These are phyloP conservation scores for Achlya flavicornis DNA, from an alignment of 2,888 invertebrate genomes.

Conservation along the genomic window DNA sequence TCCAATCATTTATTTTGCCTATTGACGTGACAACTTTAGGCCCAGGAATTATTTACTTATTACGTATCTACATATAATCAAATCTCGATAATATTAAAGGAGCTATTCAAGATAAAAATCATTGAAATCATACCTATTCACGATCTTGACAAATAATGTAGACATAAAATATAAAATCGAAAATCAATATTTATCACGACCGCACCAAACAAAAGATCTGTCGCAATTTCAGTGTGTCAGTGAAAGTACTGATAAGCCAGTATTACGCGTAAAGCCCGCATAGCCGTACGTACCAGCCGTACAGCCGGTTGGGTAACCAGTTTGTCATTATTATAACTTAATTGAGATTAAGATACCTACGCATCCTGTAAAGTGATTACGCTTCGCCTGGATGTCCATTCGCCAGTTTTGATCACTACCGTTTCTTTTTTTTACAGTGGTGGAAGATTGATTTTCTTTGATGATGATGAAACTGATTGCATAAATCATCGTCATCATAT, in stretches of 20 bases:
- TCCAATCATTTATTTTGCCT: no score
- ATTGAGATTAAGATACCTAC: neutral
- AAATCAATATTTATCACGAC: constrained; percentile 7
- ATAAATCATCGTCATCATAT: no score
- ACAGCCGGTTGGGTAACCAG: constrained; percentile 1
- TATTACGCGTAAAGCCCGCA: neutral
- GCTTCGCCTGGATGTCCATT: no score
- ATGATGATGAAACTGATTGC: no score
- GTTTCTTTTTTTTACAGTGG: no score
- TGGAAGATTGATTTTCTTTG: no score
- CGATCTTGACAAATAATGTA: neutral
- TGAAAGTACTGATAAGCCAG: constrained; percentile 49
- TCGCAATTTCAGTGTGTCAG: constrained; percentile 41
- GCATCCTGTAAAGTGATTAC: neutral
- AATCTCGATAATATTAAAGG: no score
- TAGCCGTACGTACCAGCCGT: neutral
- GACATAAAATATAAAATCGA: neutral
- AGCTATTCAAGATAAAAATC: no score
- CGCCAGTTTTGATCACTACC: no score
- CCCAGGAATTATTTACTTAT: no score
- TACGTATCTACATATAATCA: no score
- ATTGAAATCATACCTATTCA: neutral
- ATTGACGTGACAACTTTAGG: no score
- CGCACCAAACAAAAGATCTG: constrained; percentile 17
- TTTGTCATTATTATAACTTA: neutral